Evolutionary conservation across 2,113 vertebrate species (phyloP), one percentile per base, ranked within the genome.

Genomic region (Eulemur rufifrons): DNA sequence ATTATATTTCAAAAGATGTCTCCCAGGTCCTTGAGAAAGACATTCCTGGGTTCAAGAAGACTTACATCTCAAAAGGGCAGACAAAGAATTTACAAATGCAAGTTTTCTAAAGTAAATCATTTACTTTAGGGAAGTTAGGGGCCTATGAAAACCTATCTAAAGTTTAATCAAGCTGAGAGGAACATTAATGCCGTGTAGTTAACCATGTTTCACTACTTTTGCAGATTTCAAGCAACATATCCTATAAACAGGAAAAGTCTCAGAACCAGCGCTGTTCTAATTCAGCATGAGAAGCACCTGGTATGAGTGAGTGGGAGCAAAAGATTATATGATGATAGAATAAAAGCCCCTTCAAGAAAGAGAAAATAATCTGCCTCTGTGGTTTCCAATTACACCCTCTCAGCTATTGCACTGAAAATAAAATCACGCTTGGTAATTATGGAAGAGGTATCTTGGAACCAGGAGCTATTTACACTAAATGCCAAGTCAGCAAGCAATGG

Each of bases 351-450:
- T 93, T 81, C 56, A 89, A 96, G 25, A 80, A 86, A 95, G 61
- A 50, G 76, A 95, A 94, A 91, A 96, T 76, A 93, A 83, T 71
- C 86, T 84, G 63, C 74, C 69, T 96, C 68, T 66, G 56, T 93
- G 82, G 86, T 96, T 93, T 97, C 89, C 89, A 93, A 81, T 95
- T 97, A 84, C 18, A 91, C 21, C 29, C 42, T 91, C 83, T 96
- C 89, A 95, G 86, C 95, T 76, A 93, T 69, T 84, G 37, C 45
- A 54, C 95, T 91, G 64, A 96, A 96, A 96, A 97, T 86, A 96
- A 95, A 95, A 83, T 94, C 78, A 47, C 74, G 86, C 95, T 93
- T 86, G 32, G 86, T 89, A 96, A 97, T 96, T 96, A 89, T 59
- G 89, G 63, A 96, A 94, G 68, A 86, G 82, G 80, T 95, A 89